A percentile compares a stretch with the other conserved stretches of the same genome.
These are phyloP conservation scores for Laticauda colubrina DNA, from an alignment of 2,113 vertebrate species.

Conservation along the genomic window DNA sequence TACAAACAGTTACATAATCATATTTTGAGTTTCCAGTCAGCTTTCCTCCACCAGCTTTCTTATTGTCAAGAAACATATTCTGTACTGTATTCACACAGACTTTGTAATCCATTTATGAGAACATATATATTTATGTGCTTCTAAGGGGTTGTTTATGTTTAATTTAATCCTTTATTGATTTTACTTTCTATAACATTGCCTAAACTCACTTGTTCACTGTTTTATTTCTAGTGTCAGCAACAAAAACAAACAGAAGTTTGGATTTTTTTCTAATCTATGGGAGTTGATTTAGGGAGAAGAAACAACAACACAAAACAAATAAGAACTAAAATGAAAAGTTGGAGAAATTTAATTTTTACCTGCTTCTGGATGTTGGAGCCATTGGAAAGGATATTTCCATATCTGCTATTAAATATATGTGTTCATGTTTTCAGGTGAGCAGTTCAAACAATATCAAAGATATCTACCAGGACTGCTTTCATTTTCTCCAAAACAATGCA, in stretches of 20 bases:
- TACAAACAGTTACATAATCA: conserved; percentile 38
- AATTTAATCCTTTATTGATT: background rate
- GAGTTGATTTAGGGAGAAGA: background rate
- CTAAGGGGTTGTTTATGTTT: background rate
- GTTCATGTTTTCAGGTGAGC: background rate
- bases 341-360: background rate
- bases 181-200: background rate
- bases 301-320: background rate
- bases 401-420: background rate
- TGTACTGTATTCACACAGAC: accelerated
- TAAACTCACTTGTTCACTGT: background rate
- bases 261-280: background rate
- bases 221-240: background rate
- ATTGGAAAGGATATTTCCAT: background rate
- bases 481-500: background rate
- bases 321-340: background rate
- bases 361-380: background rate
- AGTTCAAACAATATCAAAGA: background rate
- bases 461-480: background rate
- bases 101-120: background rate
- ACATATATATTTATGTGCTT: background rate
- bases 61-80: background rate
- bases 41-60: accelerated
- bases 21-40: background rate
- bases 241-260: background rate